phyloP scores from a whole-genome alignment of 2,888 invertebrate species.

The Apoda limacodes region DNA sequence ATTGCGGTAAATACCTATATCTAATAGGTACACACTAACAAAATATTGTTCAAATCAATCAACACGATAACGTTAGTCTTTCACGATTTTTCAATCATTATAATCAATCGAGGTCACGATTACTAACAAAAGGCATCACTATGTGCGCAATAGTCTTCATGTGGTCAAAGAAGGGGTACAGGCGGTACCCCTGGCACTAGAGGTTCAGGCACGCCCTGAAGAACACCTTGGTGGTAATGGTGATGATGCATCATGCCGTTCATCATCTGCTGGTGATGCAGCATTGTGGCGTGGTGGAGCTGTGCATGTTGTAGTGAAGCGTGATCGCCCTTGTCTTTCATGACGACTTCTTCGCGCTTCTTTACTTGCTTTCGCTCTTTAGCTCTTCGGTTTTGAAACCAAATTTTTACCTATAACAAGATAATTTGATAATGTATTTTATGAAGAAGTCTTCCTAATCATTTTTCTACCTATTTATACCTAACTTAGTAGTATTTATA shows the following conservation, averaged over 20 bases:
- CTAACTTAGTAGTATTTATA: no score
- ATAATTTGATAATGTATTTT: no score
- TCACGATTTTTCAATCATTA: no score
- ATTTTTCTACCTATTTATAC: background rate
- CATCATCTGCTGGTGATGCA: slow-evolving; percentile 69
- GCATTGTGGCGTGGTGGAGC: slow-evolving; percentile 63
- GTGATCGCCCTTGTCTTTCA: slow-evolving; percentile 71
- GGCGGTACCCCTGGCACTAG: slow-evolving; percentile 55
- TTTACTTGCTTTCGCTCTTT: slow-evolving; percentile 92
- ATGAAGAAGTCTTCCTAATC: background rate
- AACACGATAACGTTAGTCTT: no score
- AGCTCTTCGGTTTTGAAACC: slow-evolving; percentile 94
- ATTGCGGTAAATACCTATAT: no score
- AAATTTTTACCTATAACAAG: slow-evolving; percentile 74
- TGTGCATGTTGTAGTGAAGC: slow-evolving; percentile 62
- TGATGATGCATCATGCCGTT: slow-evolving; percentile 66
- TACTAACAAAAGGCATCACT: slow-evolving; percentile 34
- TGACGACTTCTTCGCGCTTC: slow-evolving; percentile 80
- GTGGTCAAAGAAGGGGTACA: slow-evolving; percentile 65
- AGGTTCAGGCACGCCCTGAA: slow-evolving; percentile 64
- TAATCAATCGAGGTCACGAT: no score
- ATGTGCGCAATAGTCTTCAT: slow-evolving; percentile 39
- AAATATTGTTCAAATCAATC: no score
- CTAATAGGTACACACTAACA: no score
- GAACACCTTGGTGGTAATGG: slow-evolving; percentile 61